These are phyloP conservation scores for Arctia plantaginis DNA, from an alignment of 2,888 invertebrate genomes.

Conservation along the genomic window DNA sequence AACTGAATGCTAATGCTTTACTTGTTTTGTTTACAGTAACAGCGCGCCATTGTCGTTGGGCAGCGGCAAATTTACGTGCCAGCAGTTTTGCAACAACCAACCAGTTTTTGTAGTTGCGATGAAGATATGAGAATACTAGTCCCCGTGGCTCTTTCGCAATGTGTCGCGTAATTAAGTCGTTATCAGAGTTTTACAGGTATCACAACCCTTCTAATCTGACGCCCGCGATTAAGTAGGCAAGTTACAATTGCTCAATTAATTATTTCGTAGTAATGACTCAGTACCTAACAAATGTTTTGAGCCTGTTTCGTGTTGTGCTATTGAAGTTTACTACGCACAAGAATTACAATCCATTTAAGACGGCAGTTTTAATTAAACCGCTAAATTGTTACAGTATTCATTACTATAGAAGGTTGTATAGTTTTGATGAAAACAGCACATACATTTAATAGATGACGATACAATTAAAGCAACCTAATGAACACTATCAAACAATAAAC, in stretches of 20 bases:
- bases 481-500: slow-evolving; percentile 27
- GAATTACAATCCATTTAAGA: slow-evolving; percentile 51
- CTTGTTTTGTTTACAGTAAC: slow-evolving; percentile 76
- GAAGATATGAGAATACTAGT: slow-evolving; percentile 73
- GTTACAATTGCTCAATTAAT: slow-evolving; percentile 67
- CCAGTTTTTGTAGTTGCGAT: slow-evolving; percentile 75
- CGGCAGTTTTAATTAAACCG: slow-evolving; percentile 56
- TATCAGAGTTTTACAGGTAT: slow-evolving; percentile 58
- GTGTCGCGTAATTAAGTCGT: slow-evolving; percentile 58
- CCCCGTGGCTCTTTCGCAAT: slow-evolving; percentile 60
- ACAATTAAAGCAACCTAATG: slow-evolving; percentile 30
- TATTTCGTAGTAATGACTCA: slow-evolving; percentile 50
- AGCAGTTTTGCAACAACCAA: slow-evolving; percentile 70
- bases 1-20: slow-evolving; percentile 66
- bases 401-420: slow-evolving; percentile 34
- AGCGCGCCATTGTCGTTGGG: slow-evolving; percentile 73
- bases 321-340: slow-evolving; percentile 46
- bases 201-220: slow-evolving; percentile 60
- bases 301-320: slow-evolving; percentile 42
- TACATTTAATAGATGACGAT: slow-evolving; percentile 14
- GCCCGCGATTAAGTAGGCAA: slow-evolving; percentile 62
- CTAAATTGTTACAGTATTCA: slow-evolving; percentile 38
- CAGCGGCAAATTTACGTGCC: slow-evolving; percentile 63
- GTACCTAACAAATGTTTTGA: slow-evolving; percentile 31
- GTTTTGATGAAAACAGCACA: slow-evolving; percentile 29